Conservation (phyloP, 2,888 invertebrate species). For the Cantharis flavilabris region DNA sequence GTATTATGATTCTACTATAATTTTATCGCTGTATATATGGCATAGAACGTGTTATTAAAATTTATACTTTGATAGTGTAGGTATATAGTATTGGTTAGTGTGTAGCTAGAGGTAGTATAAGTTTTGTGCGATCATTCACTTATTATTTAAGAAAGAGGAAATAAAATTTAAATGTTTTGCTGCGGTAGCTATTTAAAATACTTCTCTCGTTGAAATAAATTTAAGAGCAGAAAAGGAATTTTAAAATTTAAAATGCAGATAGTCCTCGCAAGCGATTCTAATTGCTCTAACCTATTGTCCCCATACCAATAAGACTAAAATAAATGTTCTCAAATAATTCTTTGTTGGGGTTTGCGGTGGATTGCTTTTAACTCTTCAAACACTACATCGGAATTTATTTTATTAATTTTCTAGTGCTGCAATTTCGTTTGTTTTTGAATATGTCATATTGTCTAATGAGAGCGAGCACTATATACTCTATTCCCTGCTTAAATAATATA, state of each 20-base stretch:
- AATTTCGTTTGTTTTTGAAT: neutral
- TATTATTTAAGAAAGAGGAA: neutral
- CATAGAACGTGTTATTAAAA: neutral
- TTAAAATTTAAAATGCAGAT: conserved; percentile 14
- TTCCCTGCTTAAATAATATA: too few species aligned
- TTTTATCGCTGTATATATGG: too few species aligned
- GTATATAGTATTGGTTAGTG: too few species aligned
- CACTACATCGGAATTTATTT: conserved; percentile 1
- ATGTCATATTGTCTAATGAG: neutral
- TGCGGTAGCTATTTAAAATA: conserved; percentile 1
- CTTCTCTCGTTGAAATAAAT: conserved; percentile 1
- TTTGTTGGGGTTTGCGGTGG: conserved; percentile 10
- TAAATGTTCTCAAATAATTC: conserved; percentile 14
- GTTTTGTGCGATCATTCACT: neutral
- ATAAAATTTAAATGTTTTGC: neutral
- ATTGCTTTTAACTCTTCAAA: conserved; percentile 8
- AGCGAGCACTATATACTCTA: too few species aligned
- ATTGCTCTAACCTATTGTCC: neutral
- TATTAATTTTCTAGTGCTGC: conserved; percentile 4
- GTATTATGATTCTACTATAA: too few species aligned
- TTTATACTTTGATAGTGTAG: neutral
- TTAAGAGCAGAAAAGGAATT: neutral
- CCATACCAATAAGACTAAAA: conserved; percentile 11
- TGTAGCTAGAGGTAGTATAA: too few species aligned
- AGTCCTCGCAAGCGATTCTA: neutral